Conservation (phyloP, 2,113 vertebrate genomes). For the Chaenocephalus aceratus region DNA sequence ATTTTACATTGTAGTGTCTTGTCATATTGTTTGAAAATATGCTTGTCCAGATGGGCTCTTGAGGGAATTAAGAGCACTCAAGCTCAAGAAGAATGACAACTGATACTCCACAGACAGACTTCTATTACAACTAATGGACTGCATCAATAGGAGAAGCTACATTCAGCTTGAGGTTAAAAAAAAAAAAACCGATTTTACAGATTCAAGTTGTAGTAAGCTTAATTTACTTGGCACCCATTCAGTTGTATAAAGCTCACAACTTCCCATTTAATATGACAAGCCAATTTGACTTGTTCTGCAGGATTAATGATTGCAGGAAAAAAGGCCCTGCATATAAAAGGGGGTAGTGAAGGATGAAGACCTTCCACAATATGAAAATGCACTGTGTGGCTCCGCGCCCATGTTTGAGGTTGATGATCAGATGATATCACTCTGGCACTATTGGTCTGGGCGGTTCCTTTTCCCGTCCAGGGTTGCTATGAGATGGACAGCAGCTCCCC, state of each 20-base stretch:
- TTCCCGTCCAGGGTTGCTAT: conserved; percentile 67
- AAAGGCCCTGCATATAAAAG: conserved; percentile 41
- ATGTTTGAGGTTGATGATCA: conserved; percentile 75
- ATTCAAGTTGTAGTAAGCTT: conserved; percentile 61
- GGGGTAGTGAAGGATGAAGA: conserved; percentile 56
- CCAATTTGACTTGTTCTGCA: conserved; percentile 69
- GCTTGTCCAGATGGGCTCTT: conserved; percentile 59
- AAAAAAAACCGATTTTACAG: conserved; percentile 33
- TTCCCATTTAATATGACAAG: conserved; percentile 75
- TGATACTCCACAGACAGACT: conserved; percentile 68
- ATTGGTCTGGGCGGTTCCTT: conserved; percentile 64
- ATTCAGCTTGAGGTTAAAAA: conserved; percentile 34
- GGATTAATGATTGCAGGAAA: conserved; percentile 74
- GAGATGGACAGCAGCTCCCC: conserved; percentile 76
- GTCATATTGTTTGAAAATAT: conserved; percentile 53
- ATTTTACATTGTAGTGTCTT: conserved; percentile 13
- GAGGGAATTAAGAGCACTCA: conserved; percentile 68
- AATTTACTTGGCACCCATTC: conserved; percentile 57
- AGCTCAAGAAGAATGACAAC: conserved; percentile 65
- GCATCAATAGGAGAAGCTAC: conserved; percentile 56
- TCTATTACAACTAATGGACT: conserved; percentile 72
- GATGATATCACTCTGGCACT: conserved; percentile 81
- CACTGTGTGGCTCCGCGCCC: conserved; percentile 79
- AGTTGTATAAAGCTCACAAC: conserved; percentile 48
- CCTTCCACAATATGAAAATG: conserved; percentile 80